Evolutionary conservation across 2,888 invertebrate species (phyloP), one percentile per base, ranked within the genome.

Genomic region (Smittia aterrima): DNA sequence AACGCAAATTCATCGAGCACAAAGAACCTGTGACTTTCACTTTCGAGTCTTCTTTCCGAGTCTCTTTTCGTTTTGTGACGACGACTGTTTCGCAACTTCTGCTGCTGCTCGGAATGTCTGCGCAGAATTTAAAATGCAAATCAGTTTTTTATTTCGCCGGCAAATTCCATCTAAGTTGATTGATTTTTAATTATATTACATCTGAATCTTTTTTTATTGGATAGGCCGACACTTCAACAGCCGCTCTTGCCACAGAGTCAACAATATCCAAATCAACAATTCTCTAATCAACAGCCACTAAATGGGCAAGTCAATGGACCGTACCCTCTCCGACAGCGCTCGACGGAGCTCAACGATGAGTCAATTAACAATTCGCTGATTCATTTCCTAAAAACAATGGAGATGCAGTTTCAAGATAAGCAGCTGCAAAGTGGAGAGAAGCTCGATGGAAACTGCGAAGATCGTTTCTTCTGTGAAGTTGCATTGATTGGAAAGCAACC

Each of bases 381-480:
- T 32, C n/a, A 72, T 24, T 72, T 72, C 16, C 9, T 72, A 9
- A 32, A 62, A 62, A 20, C 32, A 7, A 72, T 72, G 72, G 72
- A 72, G 16, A 13, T 40, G n/a, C 18, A 58, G 27, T 62, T 53
- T 62, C 32, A 32, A 9, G 62, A 72, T 18, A 32, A 27, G 9
- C 40, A 58, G 16, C 64, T 22, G 27, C 64, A 64, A 13, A 25
- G 13, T 40, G 58, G 62, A 38, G 64, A 64, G 27, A 62, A 62
- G 13, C 24, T 74, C 11, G 66, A 74, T 18, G 47, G 47, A 24
- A 47, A 6, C 7, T 74, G 74, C 24, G 74, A 74, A 47, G 66
- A 74, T 47, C 24, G 74, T 24, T 41, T 74, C 13, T 74, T 74
- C 11, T 74, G 74, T 47, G 74, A 74, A 18, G 18, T 74, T n/a